These are phyloP conservation scores for Glaucidium brasilianum DNA, from an alignment of 2,113 vertebrate genomes.

Conservation along the genomic window DNA sequence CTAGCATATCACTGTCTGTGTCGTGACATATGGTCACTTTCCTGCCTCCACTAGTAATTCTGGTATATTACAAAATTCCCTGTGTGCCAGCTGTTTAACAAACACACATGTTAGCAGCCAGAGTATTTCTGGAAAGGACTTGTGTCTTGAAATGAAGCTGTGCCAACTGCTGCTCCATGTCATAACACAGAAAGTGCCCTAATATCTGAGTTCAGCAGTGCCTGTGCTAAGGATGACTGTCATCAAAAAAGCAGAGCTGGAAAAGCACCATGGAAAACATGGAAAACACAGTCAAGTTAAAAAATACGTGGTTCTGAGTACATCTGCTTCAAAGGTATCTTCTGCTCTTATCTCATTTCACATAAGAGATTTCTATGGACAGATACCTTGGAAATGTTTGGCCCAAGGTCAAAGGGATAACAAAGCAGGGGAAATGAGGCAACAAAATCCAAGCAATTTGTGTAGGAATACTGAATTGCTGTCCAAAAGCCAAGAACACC, in stretches of 20 bases:
- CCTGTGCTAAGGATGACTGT: not conserved
- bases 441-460: not conserved
- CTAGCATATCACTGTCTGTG: not conserved
- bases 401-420: not conserved
- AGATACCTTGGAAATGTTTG: not conserved
- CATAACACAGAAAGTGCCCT: not conserved
- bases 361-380: not conserved
- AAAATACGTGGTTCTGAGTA: not conserved
- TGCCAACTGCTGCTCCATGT: constrained; percentile 37
- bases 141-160: constrained; percentile 40
- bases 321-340: not conserved
- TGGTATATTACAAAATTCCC: not conserved
- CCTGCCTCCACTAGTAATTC: constrained; percentile 21
- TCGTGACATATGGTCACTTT: constrained; percentile 33
- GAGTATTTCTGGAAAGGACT: constrained; percentile 47
- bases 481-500: not conserved
- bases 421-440: not conserved
- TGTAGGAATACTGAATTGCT: not conserved
- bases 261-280: not conserved
- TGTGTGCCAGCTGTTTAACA: constrained; percentile 55
- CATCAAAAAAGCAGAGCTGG: constrained; percentile 20
- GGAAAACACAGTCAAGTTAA: not conserved
- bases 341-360: not conserved
- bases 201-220: not conserved
- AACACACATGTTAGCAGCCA: constrained; percentile 51